A percentile compares a stretch with the other conserved stretches of the same genome.
Evolutionary conservation across 1,140 invertebrate species (phyloP).

Genomic region (Cydia splendana): DNA sequence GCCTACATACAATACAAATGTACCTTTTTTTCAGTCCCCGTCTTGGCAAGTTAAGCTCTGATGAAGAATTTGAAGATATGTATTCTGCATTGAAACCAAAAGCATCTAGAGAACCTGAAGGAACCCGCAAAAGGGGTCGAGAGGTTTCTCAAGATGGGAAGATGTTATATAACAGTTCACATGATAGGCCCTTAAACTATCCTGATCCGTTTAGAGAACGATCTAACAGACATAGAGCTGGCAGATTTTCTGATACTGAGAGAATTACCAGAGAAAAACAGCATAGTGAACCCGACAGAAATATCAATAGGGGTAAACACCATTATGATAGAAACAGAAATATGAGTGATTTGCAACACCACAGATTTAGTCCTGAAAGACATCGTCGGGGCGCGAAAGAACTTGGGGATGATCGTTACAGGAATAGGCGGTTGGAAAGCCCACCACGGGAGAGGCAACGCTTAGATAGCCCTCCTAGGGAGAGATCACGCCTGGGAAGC

Average conservation of each 20-base stretch:
- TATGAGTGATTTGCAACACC: neutral
- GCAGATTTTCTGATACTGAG: slow-evolving; percentile 42
- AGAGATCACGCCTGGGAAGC: neutral
- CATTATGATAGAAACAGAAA: slow-evolving; percentile 34
- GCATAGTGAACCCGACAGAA: slow-evolving; percentile 32
- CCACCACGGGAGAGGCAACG: neutral
- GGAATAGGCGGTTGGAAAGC: slow-evolving; percentile 39
- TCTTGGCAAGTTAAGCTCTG: slow-evolving; percentile 51
- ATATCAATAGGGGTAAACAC: slow-evolving; percentile 39
- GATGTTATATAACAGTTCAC: slow-evolving; percentile 35
- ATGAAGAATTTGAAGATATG: slow-evolving; percentile 53
- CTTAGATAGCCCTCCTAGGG: neutral
- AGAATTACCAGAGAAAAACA: slow-evolving; percentile 44
- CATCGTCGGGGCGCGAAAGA: neutral
- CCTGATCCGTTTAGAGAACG: slow-evolving; percentile 40
- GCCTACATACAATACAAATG: too few relatives aligned
- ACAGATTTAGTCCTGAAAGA: slow-evolving; percentile 12
- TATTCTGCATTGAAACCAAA: slow-evolving; percentile 37
- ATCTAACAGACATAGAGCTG: slow-evolving; percentile 39
- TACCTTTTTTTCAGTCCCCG: slow-evolving; percentile 41
- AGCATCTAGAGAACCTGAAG: slow-evolving; percentile 15
- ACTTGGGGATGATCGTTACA: slow-evolving; percentile 42
- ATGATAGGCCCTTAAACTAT: slow-evolving; percentile 40
- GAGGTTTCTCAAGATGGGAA: neutral
- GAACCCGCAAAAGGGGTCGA: slow-evolving; percentile 13